These are phyloP conservation scores for Limenitis camilla DNA, from an alignment of 2,888 invertebrate genomes.

Conservation along the genomic window DNA sequence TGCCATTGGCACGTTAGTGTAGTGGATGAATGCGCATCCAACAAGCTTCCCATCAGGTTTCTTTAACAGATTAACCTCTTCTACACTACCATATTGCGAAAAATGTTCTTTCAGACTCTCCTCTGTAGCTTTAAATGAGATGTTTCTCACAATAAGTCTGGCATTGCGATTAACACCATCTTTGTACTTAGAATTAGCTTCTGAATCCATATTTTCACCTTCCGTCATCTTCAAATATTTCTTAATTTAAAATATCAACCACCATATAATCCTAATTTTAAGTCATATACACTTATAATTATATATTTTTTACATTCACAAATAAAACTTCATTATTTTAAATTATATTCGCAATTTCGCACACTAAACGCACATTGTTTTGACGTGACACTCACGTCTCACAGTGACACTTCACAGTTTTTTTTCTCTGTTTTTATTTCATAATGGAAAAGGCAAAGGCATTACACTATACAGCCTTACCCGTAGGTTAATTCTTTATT, in stretches of 20 bases:
- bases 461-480: no score
- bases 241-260: no score
- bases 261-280: no score
- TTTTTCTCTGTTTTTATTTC: no score
- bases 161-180: slow-evolving; percentile 63
- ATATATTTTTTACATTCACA: no score
- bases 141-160: slow-evolving; percentile 80
- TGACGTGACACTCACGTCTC: neutral
- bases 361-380: slow-evolving; percentile 12
- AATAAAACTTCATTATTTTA: neutral
- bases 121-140: slow-evolving; percentile 84
- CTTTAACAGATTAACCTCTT: slow-evolving; percentile 84
- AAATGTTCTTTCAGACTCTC: slow-evolving; percentile 83
- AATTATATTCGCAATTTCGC: neutral
- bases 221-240: slow-evolving; percentile 15
- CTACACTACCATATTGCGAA: slow-evolving; percentile 82
- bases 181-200: slow-evolving; percentile 34
- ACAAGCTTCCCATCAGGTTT: slow-evolving; percentile 85
- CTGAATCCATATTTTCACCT: slow-evolving; percentile 31
- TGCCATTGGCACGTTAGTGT: slow-evolving; percentile 84
- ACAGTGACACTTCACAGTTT: neutral
- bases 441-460: no score
- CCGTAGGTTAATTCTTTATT: no score
- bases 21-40: slow-evolving; percentile 95
- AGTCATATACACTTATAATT: no score